Conservation (phyloP, 2,113 vertebrate genomes). For the Aythya baeri region DNA sequence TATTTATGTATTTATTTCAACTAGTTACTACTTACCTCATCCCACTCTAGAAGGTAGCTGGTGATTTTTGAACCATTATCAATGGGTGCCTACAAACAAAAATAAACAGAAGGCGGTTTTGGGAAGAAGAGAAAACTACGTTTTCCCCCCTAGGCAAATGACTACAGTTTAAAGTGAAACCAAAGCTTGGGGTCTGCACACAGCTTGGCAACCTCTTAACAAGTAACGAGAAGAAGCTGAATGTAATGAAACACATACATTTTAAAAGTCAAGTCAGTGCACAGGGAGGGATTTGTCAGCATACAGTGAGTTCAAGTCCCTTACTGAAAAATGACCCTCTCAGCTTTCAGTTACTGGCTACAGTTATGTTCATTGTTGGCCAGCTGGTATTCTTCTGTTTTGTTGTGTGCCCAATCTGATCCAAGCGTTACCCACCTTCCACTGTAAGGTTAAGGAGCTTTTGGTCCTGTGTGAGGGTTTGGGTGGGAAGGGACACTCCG, state of each 20-base stretch:
- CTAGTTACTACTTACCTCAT: conserved; percentile 85
- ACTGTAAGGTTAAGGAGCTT: conserved; percentile 92
- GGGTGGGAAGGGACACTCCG: conserved; percentile 89
- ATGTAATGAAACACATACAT: conserved; percentile 33
- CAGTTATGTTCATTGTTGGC: background rate
- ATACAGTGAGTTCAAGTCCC: conserved; percentile 5
- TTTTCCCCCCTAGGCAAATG: background rate
- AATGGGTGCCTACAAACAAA: conserved; percentile 84
- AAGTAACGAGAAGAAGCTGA: background rate
- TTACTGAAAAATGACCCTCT: background rate
- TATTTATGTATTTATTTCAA: conserved; percentile 16
- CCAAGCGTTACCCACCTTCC: conserved; percentile 86
- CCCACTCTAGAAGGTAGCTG: conserved; percentile 97
- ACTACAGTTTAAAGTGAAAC: background rate
- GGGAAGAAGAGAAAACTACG: background rate
- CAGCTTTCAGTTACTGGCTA: background rate
- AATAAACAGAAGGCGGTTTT: conserved; percentile 13
- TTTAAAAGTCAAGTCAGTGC: conserved; percentile 12
- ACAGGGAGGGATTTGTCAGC: background rate
- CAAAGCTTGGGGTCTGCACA: background rate
- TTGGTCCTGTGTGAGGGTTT: conserved; percentile 92
- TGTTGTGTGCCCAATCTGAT: background rate
- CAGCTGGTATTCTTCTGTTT: background rate
- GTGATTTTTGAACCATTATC: conserved; percentile 99
- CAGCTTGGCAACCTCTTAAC: conserved; percentile 5